Percentiles rank a stretch among this genome's conserved stretches.
phyloP scores from a whole-genome alignment of 2,888 invertebrate genomes.

The Seira sanloemensis region DNA sequence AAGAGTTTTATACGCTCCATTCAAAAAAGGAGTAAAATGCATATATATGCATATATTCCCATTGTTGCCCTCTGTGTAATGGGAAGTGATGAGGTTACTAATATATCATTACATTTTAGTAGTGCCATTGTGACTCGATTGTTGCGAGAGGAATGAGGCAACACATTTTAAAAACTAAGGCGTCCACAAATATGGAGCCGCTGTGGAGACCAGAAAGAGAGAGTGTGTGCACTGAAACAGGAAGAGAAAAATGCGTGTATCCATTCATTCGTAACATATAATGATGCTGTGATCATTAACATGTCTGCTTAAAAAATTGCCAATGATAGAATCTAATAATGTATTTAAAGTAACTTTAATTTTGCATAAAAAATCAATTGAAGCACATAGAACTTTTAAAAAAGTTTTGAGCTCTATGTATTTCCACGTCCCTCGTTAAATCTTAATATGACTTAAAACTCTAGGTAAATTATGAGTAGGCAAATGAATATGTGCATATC shows the following conservation, averaged over 20 bases:
- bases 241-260: background rate
- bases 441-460: too few species aligned
- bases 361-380: slow-evolving; percentile 4
- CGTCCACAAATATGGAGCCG: background rate
- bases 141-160: background rate
- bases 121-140: background rate
- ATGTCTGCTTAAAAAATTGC: background rate
- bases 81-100: background rate
- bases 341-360: background rate
- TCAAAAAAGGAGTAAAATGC: background rate
- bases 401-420: background rate
- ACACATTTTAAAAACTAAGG: background rate
- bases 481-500: too few species aligned
- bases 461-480: too few species aligned
- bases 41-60: background rate
- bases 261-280: background rate
- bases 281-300: background rate
- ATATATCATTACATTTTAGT: background rate
- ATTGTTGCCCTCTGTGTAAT: background rate
- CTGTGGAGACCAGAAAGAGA: background rate
- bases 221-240: background rate
- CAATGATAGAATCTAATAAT: too few species aligned
- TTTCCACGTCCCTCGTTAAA: too few species aligned
- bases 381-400: background rate
- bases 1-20: background rate